Percentiles rank a stretch among this genome's conserved stretches.
Conservation (phyloP, 2,888 invertebrate genomes). For the Sinhomidia bicolor region DNA sequence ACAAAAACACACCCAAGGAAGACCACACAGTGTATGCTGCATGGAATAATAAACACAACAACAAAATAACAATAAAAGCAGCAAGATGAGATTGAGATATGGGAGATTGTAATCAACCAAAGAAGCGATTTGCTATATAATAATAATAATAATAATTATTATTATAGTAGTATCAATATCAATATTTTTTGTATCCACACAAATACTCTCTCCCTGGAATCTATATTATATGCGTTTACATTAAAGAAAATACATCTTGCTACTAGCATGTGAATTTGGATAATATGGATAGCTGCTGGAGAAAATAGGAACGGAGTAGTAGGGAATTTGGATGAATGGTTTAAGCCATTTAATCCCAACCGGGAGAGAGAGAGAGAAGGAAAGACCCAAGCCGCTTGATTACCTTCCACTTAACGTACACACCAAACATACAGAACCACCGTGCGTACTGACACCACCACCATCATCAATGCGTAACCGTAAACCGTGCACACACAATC, state of each 20-base stretch:
- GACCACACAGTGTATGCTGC: neutral
- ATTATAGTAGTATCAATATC: constrained; percentile 16
- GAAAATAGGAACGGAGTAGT: constrained; percentile 40
- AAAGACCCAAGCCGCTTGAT: constrained; percentile 20
- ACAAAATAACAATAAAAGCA: too few relatives aligned
- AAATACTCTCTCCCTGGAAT: too few relatives aligned
- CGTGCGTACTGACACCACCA: neutral
- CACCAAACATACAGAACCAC: constrained; percentile 22
- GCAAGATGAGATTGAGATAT: neutral
- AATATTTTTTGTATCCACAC: too few relatives aligned
- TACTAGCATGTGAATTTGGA: neutral
- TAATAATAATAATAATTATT: neutral
- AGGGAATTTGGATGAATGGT: constrained; percentile 29
- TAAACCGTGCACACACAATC: constrained; percentile 18
- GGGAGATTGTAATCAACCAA: constrained; percentile 16
- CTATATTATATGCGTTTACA: too few relatives aligned
- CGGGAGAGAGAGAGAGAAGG: too few relatives aligned
- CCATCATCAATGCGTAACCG: neutral
- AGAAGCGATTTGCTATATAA: neutral
- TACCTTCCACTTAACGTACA: constrained; percentile 61
- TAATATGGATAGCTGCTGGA: constrained; percentile 5
- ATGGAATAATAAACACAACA: neutral
- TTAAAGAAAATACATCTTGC: too few relatives aligned
- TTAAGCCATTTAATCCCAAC: constrained; percentile 61
- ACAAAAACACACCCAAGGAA: neutral